These are phyloP conservation scores for Antheraea yamamai DNA, from an alignment of 2,888 invertebrate species.

Conservation along the genomic window DNA sequence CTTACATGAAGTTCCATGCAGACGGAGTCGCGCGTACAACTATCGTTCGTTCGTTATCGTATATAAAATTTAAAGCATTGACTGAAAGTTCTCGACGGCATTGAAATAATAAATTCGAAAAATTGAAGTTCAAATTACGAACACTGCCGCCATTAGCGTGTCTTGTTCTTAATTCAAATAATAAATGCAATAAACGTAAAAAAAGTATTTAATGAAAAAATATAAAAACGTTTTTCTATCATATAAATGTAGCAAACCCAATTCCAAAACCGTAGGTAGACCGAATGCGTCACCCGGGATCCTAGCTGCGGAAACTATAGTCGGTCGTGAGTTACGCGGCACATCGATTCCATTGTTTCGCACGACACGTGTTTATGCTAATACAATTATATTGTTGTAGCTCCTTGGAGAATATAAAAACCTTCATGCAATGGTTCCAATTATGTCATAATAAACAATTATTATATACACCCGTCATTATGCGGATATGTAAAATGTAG, in stretches of 20 bases:
- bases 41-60: too few species aligned
- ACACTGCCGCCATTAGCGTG: not conserved
- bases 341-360: conserved; percentile 25
- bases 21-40: too few species aligned
- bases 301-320: conserved; percentile 34
- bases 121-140: not conserved
- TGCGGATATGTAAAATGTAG: not conserved
- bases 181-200: not conserved
- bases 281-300: conserved; percentile 24
- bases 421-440: not conserved
- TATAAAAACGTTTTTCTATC: too few species aligned
- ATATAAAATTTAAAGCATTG: not conserved
- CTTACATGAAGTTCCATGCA: too few species aligned
- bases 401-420: not conserved
- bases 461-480: not conserved
- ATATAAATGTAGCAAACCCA: not conserved
- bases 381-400: conserved; percentile 2
- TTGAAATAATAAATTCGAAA: not conserved
- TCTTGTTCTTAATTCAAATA: not conserved
- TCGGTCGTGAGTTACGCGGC: conserved; percentile 24
- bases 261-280: conserved; percentile 11
- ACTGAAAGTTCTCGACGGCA: not conserved
- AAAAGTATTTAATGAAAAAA: not conserved
- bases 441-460: not conserved
- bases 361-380: conserved; percentile 19